phyloP scores from a whole-genome alignment of 1,140 invertebrate species.

The Drosophila pandora region DNA sequence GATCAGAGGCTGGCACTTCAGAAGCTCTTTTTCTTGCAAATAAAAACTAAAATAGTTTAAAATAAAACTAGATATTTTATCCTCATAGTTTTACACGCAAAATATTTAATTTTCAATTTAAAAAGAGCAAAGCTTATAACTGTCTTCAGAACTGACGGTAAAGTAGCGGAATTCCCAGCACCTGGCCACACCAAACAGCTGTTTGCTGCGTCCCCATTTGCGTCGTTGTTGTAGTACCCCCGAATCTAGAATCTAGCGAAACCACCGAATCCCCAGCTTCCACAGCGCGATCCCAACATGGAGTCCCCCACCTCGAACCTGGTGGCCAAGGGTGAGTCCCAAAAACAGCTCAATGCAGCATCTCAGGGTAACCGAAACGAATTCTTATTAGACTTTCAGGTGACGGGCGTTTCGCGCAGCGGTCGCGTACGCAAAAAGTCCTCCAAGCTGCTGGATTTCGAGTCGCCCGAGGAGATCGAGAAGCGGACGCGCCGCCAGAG shows the following conservation, averaged over 20 bases:
- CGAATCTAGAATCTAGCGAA: neutral
- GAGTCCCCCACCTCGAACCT: conserved; percentile 39
- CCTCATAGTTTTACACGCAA: neutral
- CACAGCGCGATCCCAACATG: conserved; percentile 25
- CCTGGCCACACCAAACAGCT: conserved; percentile 31
- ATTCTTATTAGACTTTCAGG: conserved; percentile 88
- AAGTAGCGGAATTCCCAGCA: neutral
- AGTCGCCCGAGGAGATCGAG: conserved; percentile 92
- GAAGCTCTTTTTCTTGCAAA: neutral
- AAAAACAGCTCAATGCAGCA: neutral
- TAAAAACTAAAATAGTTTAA: neutral
- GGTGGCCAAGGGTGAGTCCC: conserved; percentile 40
- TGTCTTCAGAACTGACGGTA: no score
- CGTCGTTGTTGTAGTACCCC: conserved; percentile 28
- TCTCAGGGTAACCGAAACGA: neutral
- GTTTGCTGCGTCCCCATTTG: conserved; percentile 13
- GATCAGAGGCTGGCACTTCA: neutral
- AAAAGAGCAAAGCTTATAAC: neutral
- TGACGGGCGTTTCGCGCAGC: conserved; percentile 92
- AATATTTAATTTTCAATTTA: neutral
- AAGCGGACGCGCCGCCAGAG: conserved; percentile 76
- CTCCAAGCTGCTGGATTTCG: conserved; percentile 96
- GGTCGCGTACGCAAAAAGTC: conserved; percentile 96
- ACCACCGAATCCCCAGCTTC: conserved; percentile 16
- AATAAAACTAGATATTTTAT: neutral